Evolutionary conservation across 2,797 vertebrate genomes (phyloP).

Genomic region (Diglossa cyanea): DNA sequence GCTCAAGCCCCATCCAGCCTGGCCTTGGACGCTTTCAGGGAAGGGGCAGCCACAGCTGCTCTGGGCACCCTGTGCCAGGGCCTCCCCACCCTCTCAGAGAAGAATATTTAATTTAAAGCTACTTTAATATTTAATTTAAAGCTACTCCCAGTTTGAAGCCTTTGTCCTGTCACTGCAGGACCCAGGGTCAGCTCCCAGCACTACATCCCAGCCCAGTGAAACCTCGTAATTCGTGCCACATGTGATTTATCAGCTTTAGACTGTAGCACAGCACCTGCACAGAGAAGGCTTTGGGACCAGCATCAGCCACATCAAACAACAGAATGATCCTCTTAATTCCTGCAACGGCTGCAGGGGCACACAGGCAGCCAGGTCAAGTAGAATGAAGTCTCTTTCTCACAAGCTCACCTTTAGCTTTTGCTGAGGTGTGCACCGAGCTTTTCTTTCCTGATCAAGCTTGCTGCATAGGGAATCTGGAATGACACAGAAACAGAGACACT

Average conservation of each 20-base stretch:
- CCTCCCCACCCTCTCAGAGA: accelerated
- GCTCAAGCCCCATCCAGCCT: accelerated
- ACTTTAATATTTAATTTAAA: not conserved
- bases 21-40: not conserved
- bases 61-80: not conserved
- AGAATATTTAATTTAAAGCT: not conserved
- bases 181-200: not conserved
- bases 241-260: not conserved
- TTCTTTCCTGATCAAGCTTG: conserved; percentile 97
- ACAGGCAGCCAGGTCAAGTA: not conserved
- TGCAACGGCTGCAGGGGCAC: not conserved
- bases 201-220: accelerated
- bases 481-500: conserved; percentile 26
- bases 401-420: conserved; percentile 89
- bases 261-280: not conserved
- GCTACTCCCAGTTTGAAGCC: not conserved
- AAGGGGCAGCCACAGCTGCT: not conserved
- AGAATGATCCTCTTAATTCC: not conserved
- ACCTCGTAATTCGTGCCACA: accelerated
- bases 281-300: not conserved
- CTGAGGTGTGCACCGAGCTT: conserved; percentile 92
- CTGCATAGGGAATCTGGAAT: conserved; percentile 94
- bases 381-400: not conserved
- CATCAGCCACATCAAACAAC: not conserved
- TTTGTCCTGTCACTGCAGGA: not conserved